These are phyloP conservation scores for Ormyrus thymus DNA, from an alignment of 2,888 invertebrate genomes.

Conservation along the genomic window DNA sequence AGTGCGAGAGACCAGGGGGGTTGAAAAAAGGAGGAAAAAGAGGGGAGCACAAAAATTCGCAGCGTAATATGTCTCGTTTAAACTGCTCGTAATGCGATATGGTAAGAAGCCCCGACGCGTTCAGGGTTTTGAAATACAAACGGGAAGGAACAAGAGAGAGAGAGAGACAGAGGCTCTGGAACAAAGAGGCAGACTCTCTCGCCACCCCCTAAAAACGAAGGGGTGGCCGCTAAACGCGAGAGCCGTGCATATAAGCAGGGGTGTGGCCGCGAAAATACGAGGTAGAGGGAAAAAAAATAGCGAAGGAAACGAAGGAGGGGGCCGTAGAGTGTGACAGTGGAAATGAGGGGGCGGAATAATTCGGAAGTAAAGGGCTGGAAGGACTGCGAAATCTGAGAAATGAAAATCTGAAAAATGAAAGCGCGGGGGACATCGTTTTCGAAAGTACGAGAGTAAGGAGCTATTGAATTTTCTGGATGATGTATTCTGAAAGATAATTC, in stretches of 20 bases:
- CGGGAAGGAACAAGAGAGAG: neutral
- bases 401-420: no score
- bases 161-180: neutral
- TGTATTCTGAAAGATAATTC: no score
- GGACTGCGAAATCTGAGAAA: no score
- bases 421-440: no score
- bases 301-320: neutral
- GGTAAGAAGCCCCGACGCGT: conserved; percentile 50
- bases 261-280: neutral
- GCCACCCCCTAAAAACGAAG: conserved; percentile 4
- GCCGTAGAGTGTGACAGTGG: neutral
- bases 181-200: neutral
- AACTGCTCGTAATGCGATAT: conserved; percentile 52
- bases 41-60: conserved; percentile 18
- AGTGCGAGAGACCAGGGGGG: neutral
- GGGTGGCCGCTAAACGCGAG: neutral
- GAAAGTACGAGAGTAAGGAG: no score
- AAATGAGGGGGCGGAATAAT: neutral
- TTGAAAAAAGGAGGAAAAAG: neutral
- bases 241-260: neutral
- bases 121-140: conserved; percentile 51
- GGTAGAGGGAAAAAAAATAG: neutral
- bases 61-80: conserved; percentile 46
- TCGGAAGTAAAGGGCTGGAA: no score
- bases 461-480: no score